Conservation (phyloP, 1,140 invertebrate genomes). For the Listronotus bonariensis region DNA sequence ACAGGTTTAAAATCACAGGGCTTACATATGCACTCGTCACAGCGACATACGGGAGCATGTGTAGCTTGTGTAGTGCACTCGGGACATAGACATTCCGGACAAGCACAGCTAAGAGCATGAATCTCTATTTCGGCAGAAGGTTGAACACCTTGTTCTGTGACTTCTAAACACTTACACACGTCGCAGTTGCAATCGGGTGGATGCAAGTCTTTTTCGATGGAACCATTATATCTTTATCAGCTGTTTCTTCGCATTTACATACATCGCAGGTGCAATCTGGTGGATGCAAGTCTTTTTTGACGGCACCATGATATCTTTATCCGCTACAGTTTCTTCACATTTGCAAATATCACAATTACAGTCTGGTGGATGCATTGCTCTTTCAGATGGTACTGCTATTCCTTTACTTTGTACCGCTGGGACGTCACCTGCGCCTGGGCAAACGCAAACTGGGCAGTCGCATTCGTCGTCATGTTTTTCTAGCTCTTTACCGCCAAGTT, state of each 20-base stretch:
- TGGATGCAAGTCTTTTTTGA: slow-evolving; percentile 25
- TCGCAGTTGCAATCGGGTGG: slow-evolving; percentile 1
- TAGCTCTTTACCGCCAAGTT: not conserved
- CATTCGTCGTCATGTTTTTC: slow-evolving; percentile 14
- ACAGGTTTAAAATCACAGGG: not conserved
- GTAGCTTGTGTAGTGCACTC: too few species aligned
- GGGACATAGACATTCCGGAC: too few species aligned
- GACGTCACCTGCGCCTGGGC: slow-evolving; percentile 1
- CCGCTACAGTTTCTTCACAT: not conserved
- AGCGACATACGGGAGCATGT: too few species aligned
- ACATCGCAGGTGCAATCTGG: slow-evolving; percentile 32
- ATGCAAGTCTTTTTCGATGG: not conserved
- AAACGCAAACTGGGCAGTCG: slow-evolving; percentile 21
- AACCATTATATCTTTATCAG: slow-evolving; percentile 9
- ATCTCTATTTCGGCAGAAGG: too few species aligned
- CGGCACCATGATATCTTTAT: not conserved
- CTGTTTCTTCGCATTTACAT: slow-evolving; percentile 24
- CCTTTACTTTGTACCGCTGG: too few species aligned
- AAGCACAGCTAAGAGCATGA: too few species aligned
- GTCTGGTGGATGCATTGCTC: not conserved
- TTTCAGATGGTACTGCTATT: too few species aligned
- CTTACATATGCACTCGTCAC: not conserved
- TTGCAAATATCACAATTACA: not conserved
- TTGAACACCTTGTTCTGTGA: too few species aligned
- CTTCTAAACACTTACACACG: not conserved